Base-by-base conservation (phyloP, 2,888 invertebrate species). In the Calameuta idolon region DNA sequence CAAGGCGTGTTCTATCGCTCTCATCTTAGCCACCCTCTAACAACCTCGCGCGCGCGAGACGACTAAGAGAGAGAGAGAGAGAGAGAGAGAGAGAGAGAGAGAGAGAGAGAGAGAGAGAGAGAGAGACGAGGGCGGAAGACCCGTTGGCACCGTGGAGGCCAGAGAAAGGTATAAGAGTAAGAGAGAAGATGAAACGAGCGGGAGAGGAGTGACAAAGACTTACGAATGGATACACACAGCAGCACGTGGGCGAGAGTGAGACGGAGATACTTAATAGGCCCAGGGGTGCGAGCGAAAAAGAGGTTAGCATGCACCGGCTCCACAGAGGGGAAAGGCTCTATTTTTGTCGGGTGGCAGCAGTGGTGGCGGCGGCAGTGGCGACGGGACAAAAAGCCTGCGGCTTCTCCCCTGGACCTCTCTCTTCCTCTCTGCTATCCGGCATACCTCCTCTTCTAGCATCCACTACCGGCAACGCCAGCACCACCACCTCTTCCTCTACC, bases 381-480 rank as follows among this genome's bases (percentile, higher is more conserved):
- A 88, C 88, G 87, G 90, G 88, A 90, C 90, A 90, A 90, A 90
- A 90, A 90, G 90, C 90, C 89, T 86, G 89, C 89, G 89, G 90
- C 90, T 87, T 88, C 88, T 85, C 85, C 85, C 83, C 85, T 85
- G 83, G 81, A 83, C 79, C 81, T 76, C 40, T 77, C 79, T 78
- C 79, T 79, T 74, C 79, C 80, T 83, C 82, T 80, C 81, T 37
- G 69, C 68, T 73, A 37, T 35, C 73, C 76, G 74, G 12, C 35
- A 69, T 40, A n/a, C 37, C 37, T 40, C 40, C 71, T 35, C 15
- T 15, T 69, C 75, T 75, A 69, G 34, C 55, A 15, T 33, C 33
- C 80, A 76, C 76, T 76, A 33, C 69, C 75, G 74, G 40, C 75
- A 30, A 12, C 34, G 31, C 71, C 80, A 76, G 79, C 75, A 76